phyloP scores from a whole-genome alignment of 2,888 invertebrate species.

The Brenthis ino region DNA sequence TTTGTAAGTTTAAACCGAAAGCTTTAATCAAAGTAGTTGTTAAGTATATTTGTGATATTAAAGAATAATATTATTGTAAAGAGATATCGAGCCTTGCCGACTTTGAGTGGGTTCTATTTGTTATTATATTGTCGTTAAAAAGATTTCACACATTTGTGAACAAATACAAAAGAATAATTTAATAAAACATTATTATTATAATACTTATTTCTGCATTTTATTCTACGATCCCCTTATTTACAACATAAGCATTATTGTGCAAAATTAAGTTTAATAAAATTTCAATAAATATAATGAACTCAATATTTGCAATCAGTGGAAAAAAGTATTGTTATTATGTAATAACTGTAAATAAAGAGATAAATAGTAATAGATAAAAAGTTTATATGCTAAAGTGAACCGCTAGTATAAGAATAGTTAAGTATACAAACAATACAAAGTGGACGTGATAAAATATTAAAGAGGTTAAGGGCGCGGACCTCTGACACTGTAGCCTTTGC shows the following conservation, averaged over 20 bases:
- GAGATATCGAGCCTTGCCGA: slow-evolving; percentile 70
- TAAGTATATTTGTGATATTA: slow-evolving; percentile 81
- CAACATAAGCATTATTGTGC: not conserved
- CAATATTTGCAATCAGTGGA: not conserved
- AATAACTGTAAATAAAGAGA: not conserved
- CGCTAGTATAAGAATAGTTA: slow-evolving; percentile 33
- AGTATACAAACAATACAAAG: slow-evolving; percentile 49
- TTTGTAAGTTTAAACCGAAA: slow-evolving; percentile 76
- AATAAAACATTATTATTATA: slow-evolving; percentile 69
- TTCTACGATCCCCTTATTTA: slow-evolving; percentile 41
- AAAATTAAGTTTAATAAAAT: not conserved
- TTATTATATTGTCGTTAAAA: slow-evolving; percentile 80
- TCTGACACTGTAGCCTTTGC: slow-evolving; percentile 55
- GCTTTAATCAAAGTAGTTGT: slow-evolving; percentile 78
- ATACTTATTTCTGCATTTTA: slow-evolving; percentile 72
- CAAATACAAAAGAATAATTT: slow-evolving; percentile 69
- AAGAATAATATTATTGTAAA: slow-evolving; percentile 77
- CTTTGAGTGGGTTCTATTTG: slow-evolving; percentile 66
- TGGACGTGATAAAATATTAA: slow-evolving; percentile 57
- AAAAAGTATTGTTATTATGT: not conserved
- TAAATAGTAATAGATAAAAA: no score
- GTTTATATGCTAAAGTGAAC: not conserved
- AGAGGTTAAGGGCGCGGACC: slow-evolving; percentile 68
- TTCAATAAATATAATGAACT: not conserved
- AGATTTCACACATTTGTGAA: slow-evolving; percentile 73